phyloP scores from a whole-genome alignment of 2,888 invertebrate genomes.

The Diarsia rubi region DNA sequence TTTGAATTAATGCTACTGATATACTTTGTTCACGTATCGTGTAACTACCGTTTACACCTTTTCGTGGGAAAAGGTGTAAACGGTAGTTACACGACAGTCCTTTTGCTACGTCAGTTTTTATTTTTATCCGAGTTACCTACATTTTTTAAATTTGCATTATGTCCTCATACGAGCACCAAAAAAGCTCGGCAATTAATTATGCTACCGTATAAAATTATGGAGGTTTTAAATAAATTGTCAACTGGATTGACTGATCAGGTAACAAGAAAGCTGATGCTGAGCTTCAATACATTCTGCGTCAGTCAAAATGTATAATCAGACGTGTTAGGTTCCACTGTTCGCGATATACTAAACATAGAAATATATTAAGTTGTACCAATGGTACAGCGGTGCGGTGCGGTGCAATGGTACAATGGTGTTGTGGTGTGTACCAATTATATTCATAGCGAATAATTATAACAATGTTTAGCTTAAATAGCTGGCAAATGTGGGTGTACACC shows the following conservation, averaged over 20 bases:
- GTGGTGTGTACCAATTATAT: too few relatives aligned
- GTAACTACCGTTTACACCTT: too few relatives aligned
- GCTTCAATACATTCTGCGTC: conserved; percentile 36
- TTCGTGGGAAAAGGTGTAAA: too few relatives aligned
- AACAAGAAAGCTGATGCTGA: conserved; percentile 51
- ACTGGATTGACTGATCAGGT: conserved; percentile 41
- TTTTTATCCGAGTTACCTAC: background rate
- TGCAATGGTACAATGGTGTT: too few relatives aligned
- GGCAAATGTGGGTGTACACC: too few relatives aligned
- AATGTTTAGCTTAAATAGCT: too few relatives aligned
- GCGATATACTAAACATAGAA: conserved; percentile 1
- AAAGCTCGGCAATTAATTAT: conserved; percentile 37
- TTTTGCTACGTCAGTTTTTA: too few relatives aligned
- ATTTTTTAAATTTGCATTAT: background rate
- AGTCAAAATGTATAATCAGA: conserved; percentile 42
- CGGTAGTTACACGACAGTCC: too few relatives aligned
- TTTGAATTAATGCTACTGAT: too few relatives aligned
- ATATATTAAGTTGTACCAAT: background rate
- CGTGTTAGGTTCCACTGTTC: conserved; percentile 27
- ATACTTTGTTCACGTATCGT: too few relatives aligned
- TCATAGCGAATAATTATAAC: too few relatives aligned
- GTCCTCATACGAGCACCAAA: conserved; percentile 5
- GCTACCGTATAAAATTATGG: conserved; percentile 29
- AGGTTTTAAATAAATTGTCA: conserved; percentile 47
- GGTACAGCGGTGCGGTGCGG: too few relatives aligned